Evolutionary conservation across 1,140 invertebrate species (phyloP).

Genomic region (Magallana angulata): DNA sequence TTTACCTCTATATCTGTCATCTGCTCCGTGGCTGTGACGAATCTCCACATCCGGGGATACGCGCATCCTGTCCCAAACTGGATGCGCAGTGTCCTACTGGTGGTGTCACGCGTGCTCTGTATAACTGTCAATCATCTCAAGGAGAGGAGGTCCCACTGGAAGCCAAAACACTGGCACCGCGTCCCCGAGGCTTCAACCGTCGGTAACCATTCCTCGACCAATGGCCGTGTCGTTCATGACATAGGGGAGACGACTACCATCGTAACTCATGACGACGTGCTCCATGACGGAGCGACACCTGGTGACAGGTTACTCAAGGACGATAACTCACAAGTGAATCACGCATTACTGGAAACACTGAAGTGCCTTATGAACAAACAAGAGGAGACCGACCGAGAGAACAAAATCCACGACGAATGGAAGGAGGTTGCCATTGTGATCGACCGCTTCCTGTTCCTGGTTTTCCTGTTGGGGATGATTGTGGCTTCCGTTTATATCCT

Average conservation of each 20-base stretch:
- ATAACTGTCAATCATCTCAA: conserved; percentile 47
- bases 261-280: neutral
- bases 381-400: conserved; percentile 68
- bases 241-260: neutral
- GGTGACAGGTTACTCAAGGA: conserved; percentile 7
- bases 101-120: conserved; percentile 49
- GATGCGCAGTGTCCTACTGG: conserved; percentile 40
- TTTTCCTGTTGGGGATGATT: conserved; percentile 98
- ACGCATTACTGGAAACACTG: conserved; percentile 48
- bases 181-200: neutral
- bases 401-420: conserved; percentile 87
- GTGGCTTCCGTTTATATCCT: conserved; percentile 95
- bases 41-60: conserved; percentile 58
- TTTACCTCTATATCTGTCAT: conserved; percentile 79
- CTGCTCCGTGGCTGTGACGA: conserved; percentile 75
- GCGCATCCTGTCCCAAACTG: conserved; percentile 52
- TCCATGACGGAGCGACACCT: neutral
- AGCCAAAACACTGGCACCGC: neutral
- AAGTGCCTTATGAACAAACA: conserved; percentile 65
- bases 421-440: conserved; percentile 99
- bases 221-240: neutral
- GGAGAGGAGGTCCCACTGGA: neutral
- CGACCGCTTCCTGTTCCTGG: conserved; percentile 96
- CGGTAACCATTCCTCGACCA: neutral
- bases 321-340: conserved; percentile 27